phyloP scores from a whole-genome alignment of 2,113 vertebrate species.

The Cygnus buccinator region DNA sequence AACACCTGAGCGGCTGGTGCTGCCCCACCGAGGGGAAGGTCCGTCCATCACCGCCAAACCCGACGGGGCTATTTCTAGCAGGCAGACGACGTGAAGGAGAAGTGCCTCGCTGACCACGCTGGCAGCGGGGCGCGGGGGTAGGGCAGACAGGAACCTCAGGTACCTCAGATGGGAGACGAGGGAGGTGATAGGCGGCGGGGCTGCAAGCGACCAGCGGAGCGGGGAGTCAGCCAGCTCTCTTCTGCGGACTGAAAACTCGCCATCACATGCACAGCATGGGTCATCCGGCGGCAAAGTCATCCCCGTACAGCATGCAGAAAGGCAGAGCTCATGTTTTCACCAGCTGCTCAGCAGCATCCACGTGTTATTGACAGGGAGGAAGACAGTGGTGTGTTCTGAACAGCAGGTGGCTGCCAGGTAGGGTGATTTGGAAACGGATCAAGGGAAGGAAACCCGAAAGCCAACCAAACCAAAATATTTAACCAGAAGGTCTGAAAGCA shows the following conservation, averaged over 20 bases:
- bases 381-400: too few relatives aligned
- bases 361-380: background rate
- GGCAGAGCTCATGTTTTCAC: background rate
- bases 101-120: background rate
- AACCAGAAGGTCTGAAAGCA: background rate
- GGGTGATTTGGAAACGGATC: background rate
- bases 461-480: background rate
- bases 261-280: background rate
- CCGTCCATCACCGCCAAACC: background rate
- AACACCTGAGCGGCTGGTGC: background rate
- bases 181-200: background rate
- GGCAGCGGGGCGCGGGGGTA: fast-evolving
- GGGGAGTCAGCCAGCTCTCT: background rate
- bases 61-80: conserved; percentile 44
- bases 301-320: background rate
- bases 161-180: background rate
- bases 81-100: conserved; percentile 33
- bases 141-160: conserved; percentile 36
- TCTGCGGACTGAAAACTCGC: background rate
- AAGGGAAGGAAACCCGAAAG: background rate
- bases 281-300: background rate
- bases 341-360: fast-evolving
- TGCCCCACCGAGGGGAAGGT: background rate
- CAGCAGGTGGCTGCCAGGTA: background rate
- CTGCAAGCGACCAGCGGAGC: background rate